Base-by-base conservation (phyloP, 2,797 vertebrate species). In the Sebastes baramenuke region DNA sequence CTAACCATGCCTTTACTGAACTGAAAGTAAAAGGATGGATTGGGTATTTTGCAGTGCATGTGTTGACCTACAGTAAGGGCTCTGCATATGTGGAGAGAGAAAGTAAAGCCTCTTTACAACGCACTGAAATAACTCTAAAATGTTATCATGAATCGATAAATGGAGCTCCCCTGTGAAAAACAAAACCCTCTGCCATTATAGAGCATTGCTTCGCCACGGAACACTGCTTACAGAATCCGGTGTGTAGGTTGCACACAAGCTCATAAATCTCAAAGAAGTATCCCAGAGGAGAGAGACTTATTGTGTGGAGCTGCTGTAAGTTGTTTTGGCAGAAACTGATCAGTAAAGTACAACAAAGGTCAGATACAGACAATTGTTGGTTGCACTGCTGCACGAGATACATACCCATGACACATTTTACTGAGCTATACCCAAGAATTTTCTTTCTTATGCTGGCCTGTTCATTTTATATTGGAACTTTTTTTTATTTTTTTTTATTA, bases 321-420 rank as follows among this genome's bases (percentile, higher is more conserved):
- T 84, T 92, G 87, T 92, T 90, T 91, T 88, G 82, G 88, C 80
- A 90, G 79, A 74, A 88, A 87, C 84, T 77, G 82, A 89, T 91
- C 83, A 83, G 85, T 81, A 88, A 87, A 88, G 86, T 82, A 85
- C 87, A 89, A 79, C 67, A 86, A 88, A 89, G 85, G 82, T 89
- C 86, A 89, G 72, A 83, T 49, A 29, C 72, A 77, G 84, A 61
- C 79, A 84, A 79, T 64, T 84, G 72, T 76, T 74, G 54, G 65
- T 42, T 42, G 38, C 38, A 42, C 38, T 42, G 38, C 38, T 3
- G 14, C 38, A 42, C 16, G 38, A 42, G 14, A 42, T 42, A 42
- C 38, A 42, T 16, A 16, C 38, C 14, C 14, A 42, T 42, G 38
- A 42, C 38, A 42, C 38, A 42, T 42, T 42, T 42, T 42, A 42